Conservation (phyloP, 2,888 invertebrate species). For the Limnephilus lunatus region DNA sequence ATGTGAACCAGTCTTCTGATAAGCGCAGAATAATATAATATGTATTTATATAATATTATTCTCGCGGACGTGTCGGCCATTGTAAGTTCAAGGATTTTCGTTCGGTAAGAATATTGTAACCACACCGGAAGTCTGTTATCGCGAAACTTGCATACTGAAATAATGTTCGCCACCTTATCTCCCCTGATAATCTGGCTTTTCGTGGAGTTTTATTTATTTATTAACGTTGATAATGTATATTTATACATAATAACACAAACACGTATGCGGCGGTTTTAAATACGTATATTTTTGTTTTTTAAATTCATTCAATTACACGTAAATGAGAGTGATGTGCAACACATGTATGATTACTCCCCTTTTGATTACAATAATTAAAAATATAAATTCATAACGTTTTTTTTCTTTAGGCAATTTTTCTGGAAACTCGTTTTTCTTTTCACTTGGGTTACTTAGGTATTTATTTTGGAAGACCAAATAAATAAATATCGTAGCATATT, state of each 20-base stretch:
- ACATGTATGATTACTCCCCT: neutral
- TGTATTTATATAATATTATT: neutral
- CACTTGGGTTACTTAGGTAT: neutral
- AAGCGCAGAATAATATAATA: neutral
- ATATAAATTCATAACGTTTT: neutral
- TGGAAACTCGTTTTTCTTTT: neutral
- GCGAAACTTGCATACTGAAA: slow-evolving; percentile 14
- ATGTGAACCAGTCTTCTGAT: neutral
- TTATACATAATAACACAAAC: neutral
- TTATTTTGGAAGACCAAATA: neutral
- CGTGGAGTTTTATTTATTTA: neutral
- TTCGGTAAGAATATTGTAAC: slow-evolving; percentile 14
- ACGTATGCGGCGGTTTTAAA: neutral
- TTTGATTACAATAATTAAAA: neutral
- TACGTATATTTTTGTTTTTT: neutral
- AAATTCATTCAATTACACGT: neutral
- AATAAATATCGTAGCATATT: neutral
- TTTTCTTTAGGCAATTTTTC: neutral
- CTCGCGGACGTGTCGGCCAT: slow-evolving; percentile 11
- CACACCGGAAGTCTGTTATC: slow-evolving; percentile 20
- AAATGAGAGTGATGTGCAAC: neutral
- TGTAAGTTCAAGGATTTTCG: slow-evolving; percentile 26
- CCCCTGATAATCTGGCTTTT: slow-evolving; percentile 1
- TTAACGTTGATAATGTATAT: neutral
- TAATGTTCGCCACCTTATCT: neutral